These are phyloP conservation scores for Diplodus sargus DNA, from an alignment of 2,797 vertebrate species.

Conservation along the genomic window DNA sequence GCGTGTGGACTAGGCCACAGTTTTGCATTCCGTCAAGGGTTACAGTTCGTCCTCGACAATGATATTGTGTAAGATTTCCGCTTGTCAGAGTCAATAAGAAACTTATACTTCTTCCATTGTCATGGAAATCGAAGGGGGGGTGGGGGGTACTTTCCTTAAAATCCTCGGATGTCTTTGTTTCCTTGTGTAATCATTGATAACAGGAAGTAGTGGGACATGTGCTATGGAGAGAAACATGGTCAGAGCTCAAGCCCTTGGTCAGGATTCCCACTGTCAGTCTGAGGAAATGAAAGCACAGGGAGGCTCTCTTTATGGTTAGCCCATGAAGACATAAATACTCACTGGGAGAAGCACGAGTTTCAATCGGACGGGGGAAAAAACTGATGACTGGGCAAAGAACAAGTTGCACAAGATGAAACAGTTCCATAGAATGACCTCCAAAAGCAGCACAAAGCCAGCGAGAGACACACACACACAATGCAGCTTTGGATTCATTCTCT, in stretches of 20 bases:
- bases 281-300: slow-evolving; percentile 82
- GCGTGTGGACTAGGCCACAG: neutral
- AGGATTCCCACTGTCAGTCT: slow-evolving; percentile 78
- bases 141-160: slow-evolving; percentile 38
- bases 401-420: slow-evolving; percentile 69
- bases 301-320: slow-evolving; percentile 77
- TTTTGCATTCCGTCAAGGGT: neutral
- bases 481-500: slow-evolving; percentile 59
- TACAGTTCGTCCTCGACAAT: neutral
- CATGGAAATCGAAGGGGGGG: slow-evolving; percentile 46
- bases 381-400: slow-evolving; percentile 76
- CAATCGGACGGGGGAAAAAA: slow-evolving; percentile 67
- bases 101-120: slow-evolving; percentile 53
- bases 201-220: slow-evolving; percentile 79
- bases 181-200: slow-evolving; percentile 78
- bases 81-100: slow-evolving; percentile 24
- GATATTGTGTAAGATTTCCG: neutral
- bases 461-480: slow-evolving; percentile 32
- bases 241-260: slow-evolving; percentile 72
- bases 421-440: slow-evolving; percentile 18
- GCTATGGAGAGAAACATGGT: slow-evolving; percentile 73
- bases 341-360: slow-evolving; percentile 69
- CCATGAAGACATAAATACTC: slow-evolving; percentile 77
- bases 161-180: slow-evolving; percentile 71
- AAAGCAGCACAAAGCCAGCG: slow-evolving; percentile 20